Evolutionary conservation across 2,888 invertebrate species (phyloP), one percentile per base, ranked within the genome.

Genomic region (Papilio protenor): DNA sequence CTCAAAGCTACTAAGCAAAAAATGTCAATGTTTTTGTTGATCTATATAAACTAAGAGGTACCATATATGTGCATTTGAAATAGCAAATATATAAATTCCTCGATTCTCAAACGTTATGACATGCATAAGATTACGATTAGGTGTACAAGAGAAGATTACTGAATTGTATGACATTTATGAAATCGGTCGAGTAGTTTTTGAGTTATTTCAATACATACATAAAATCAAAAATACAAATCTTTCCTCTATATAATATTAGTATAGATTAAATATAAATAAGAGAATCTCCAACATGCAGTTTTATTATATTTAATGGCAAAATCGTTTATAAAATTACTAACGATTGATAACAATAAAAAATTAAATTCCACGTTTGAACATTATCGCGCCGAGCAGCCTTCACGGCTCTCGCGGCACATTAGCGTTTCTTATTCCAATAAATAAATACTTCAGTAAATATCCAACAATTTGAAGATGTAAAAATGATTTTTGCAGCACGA

Each of bases 401-500:
- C 27, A 11, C 66, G 33, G 11, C 1, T 18, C 66, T 33, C 40
- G 66, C 40, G n/a, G n/a, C n/a, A 66, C 40, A 18, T 33, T 64
- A 64, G 6, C 6, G 33, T 33, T 18, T 61, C n/a, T 61, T 61
- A 23, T 27, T 61, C 23, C 59, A 12, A 55, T 55, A 55, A 16
- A 21, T 59, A 59, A 11, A 2, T 66, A 40, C n/a, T 66, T 66
- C 40, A n/a, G 66, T 66, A 18, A 40, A 66, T 33, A 40, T 66
- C 57, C n/a, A 40, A 33, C n/a, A n/a, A 40, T 66, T 64, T n/a
- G 40, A 40, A 66, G 66, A 66, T 33, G 66, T 40, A 40, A 33
- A 27, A 66, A 66, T 33, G 66, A 66, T 40, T 23, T 59, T 23
- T 74, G 47, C 47, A 21, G 18, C 61, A 14, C 57, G 59, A 70